Evolutionary conservation across 2,888 invertebrate species (phyloP), one percentile per base, ranked within the genome.

Genomic region (Eilema caniola): DNA sequence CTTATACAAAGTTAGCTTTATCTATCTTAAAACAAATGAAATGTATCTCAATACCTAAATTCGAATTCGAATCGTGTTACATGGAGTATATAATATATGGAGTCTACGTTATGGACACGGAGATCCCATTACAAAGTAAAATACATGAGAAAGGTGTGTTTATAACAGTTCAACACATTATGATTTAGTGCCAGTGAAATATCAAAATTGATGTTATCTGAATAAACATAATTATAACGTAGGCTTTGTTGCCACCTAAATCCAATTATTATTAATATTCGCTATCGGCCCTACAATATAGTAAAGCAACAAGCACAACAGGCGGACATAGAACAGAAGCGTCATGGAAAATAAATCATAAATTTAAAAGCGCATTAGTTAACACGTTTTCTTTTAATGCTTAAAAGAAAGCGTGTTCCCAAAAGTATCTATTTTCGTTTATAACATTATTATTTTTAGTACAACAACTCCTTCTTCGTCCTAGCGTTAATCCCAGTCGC

Each of bases 271-370:
- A 16, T 16, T 47, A 20, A 47, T 47, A n/a, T 47, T 47, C 41
- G 16, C 47, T 20, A 47, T 47, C 20, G 47, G 47, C 16, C 47
- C 47, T 47, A 47, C 47, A 47, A 47, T 47, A 7, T 47, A 7
- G 16, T 47, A 1, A 20, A 47, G 47, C 20, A 47, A 47, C 20
- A n/a, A 31, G 16, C 31, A 61, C 60, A 61, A 31, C 28, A 28
- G 31, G 60, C 60, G 10, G 20, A 20, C 31, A 61, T 31, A 25
- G 20, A 20, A 61, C 60, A 60, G 60, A 60, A 60, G 60, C 60
- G 20, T 14, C 24, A 60, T 60, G 20, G 5, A 10, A 25, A 61
- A 59, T 61, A 31, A 61, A 31, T 61, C 60, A 61, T 20, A 8
- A 7, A 0, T 61, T 61, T 31, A 60, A 20, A 31, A 61, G 20